Evolutionary conservation across 2,888 invertebrate genomes (phyloP).

Genomic region (Coenonympha arcania): DNA sequence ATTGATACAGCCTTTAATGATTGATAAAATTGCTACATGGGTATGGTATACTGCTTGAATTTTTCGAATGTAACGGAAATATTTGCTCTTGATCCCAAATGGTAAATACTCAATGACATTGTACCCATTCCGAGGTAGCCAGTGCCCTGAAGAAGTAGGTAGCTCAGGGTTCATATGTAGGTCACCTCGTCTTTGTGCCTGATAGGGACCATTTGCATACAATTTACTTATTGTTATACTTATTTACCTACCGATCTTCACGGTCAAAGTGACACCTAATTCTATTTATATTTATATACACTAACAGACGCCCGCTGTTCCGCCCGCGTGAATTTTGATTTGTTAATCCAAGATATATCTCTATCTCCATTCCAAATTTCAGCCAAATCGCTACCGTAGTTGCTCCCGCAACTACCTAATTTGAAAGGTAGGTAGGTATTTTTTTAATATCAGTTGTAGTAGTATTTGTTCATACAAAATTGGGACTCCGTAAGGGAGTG

Average conservation of each 20-base stretch:
- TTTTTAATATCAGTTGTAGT: too few species aligned
- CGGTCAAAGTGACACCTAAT: slow-evolving; percentile 14
- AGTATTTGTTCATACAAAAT: too few species aligned
- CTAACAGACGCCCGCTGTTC: neutral
- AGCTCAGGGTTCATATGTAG: slow-evolving; percentile 8
- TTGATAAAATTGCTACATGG: too few species aligned
- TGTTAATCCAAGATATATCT: too few species aligned
- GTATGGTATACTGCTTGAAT: too few species aligned
- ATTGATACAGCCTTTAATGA: too few species aligned
- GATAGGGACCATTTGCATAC: slow-evolving; percentile 20
- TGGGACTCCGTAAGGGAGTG: too few species aligned
- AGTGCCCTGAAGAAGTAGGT: neutral
- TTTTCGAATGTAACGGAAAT: neutral
- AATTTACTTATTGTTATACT: slow-evolving; percentile 21
- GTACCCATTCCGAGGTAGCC: neutral
- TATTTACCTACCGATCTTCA: neutral
- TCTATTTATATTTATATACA: slow-evolving; percentile 2
- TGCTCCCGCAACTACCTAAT: too few species aligned
- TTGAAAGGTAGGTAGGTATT: too few species aligned
- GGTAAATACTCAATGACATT: neutral
- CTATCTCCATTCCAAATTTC: too few species aligned
- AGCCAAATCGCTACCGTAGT: too few species aligned
- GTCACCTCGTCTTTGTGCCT: slow-evolving; percentile 9
- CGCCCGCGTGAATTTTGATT: neutral
- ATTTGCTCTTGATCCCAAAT: neutral